Base-by-base conservation (phyloP, 2,113 vertebrate genomes). In the Corythornis vintsioides region DNA sequence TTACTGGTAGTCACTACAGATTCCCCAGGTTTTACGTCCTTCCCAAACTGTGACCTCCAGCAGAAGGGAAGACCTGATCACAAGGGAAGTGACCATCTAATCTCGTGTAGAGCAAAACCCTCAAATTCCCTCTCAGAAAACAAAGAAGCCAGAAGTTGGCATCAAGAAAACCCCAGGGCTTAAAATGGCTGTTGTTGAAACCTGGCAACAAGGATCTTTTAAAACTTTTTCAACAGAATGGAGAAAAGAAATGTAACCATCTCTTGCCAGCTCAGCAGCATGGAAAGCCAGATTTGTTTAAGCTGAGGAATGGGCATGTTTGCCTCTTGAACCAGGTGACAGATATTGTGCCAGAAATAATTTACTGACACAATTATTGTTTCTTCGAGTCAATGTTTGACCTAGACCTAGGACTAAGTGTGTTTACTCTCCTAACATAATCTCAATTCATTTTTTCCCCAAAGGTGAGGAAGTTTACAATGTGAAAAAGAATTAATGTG, bases 301-400 rank as follows among this genome's bases (percentile, higher is more conserved):
- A 95, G 69, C 78, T 79, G 63, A 88, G 75, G 78, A 94, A 90
- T 63, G 75, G 86, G 22, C 74, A 84, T 92, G 75, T 94, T 95
- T 95, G 76, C 92, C 69, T 90, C 76, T 69, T 70, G 77, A 87
- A 94, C 67, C 64, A 77, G 63, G 87, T 92, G 92, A 95, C 76
- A 91, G 66, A 90, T 87, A 89, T n/a, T 88, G 76, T 87, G 76
- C 79, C 88, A 94, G 90, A 96, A 94, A 92, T 91, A 95, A 96
- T 92, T 89, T 91, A 88, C 91, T 43, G 83, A 78, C 83, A 80
- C 88, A 88, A 53, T 90, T 90, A 81, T 76, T 94, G 66, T 86
- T 96, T 73, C 53, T 66, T 79, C 4, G 2, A 94, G 86, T 84
- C 85, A 80, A 17, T 80, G 91, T 83, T 73, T 96, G 94, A 94